A percentile compares a stretch with the other conserved stretches of the same genome.
phyloP scores from a whole-genome alignment of 2,113 vertebrate species.

The Scopus umbretta region DNA sequence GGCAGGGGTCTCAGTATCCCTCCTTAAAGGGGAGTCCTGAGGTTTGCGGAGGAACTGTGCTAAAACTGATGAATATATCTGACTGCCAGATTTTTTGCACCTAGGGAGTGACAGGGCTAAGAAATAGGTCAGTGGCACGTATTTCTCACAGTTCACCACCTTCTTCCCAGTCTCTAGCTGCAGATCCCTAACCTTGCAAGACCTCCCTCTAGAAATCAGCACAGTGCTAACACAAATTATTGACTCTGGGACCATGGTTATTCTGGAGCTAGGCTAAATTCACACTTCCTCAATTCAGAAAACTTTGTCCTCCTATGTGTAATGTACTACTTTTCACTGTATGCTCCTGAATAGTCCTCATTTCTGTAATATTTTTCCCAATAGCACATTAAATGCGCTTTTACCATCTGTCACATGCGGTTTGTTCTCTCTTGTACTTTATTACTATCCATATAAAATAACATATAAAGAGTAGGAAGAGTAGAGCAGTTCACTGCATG shows the following conservation, averaged over 20 bases:
- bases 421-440: not conserved
- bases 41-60: not conserved
- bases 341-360: not conserved
- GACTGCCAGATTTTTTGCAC: not conserved
- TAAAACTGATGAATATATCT: not conserved
- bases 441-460: not conserved
- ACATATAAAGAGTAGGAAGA: not conserved
- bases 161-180: not conserved
- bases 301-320: conserved; percentile 24
- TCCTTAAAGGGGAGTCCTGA: not conserved
- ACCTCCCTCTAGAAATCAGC: not conserved
- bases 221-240: not conserved
- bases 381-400: not conserved
- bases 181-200: not conserved
- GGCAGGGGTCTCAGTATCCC: not conserved
- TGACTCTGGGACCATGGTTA: not conserved
- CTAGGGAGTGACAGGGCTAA: not conserved
- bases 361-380: conserved; percentile 26
- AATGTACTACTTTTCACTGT: not conserved
- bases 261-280: conserved; percentile 12
- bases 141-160: not conserved
- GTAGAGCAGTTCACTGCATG: not conserved
- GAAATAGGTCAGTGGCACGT: not conserved
- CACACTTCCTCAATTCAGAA: conserved; percentile 42
- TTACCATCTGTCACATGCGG: not conserved